Base-by-base conservation (phyloP, 2,113 vertebrate species). In the Sorex fumeus region DNA sequence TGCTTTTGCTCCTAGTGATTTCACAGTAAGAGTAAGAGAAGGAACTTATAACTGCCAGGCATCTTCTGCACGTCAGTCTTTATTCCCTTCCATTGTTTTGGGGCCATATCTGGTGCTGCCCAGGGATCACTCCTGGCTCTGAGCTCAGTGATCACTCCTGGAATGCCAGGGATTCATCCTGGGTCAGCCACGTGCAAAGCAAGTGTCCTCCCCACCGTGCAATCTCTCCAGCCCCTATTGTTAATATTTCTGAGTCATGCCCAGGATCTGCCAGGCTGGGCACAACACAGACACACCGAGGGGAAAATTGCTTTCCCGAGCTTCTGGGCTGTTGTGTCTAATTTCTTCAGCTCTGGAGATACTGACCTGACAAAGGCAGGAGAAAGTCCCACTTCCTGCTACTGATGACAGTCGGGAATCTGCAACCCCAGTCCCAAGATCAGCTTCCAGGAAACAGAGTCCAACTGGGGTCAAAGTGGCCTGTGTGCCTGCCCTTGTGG, bases 291-390 rank as follows among this genome's bases (percentile, higher is more conserved):
- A 62, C 27, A 36, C 1, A 30, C 43, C 15, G 36, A 43, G 27
- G 45, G 25, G 43, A 11, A 64, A 84, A 67, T 47, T 36, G 19
- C 34, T 36, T 50, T 10, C 47, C 13, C 47, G 47, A 50, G 47
- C 47, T 50, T 10, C 9, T 13, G 10, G 47, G 47, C 47, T 13
- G 9, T 50, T 62, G 28, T 30, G 45, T 32, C 47, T 80, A 32
- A 75, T 36, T 91, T 89, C 50, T 66, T 82, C 36, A 93, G 45
- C 23, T 93, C 47, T 30, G 57, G 77, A 84, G 80, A 89, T n/a
- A n/a, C 0, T 12, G 62, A 72, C 6, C 19, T 34, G 66, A 34
- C 1, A 40, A 80, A 64, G 72, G 57, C 13, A 16, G 57, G 25
- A 57, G 28, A 12, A 53, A 67, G 28, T 3, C 62, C 19, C 7